Conservation (phyloP, 2,797 vertebrate genomes). For the Hypotaenidia okinawae region DNA sequence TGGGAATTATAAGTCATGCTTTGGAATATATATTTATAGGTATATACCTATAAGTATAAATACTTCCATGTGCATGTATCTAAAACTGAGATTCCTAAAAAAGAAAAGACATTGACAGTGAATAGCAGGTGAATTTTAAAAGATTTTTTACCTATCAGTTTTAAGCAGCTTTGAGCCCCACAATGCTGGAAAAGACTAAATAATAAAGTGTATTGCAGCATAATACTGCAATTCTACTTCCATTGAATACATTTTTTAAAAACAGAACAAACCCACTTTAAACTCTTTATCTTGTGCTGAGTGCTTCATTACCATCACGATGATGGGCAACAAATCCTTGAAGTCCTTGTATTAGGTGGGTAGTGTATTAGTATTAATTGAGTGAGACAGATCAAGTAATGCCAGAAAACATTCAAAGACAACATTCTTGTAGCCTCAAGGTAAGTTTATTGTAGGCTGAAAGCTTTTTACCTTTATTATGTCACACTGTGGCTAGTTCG, state of each 20-base stretch:
- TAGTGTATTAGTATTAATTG: slow-evolving; percentile 36
- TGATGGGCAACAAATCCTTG: slow-evolving; percentile 3
- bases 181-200: neutral
- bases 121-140: slow-evolving; percentile 38
- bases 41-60: neutral
- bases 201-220: neutral
- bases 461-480: slow-evolving; percentile 29
- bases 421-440: slow-evolving; percentile 24
- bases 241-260: neutral
- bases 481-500: neutral
- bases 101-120: neutral
- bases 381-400: slow-evolving; percentile 23
- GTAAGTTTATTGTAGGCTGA: slow-evolving; percentile 28
- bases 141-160: slow-evolving; percentile 23
- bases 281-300: neutral
- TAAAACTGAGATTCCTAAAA: slow-evolving; percentile 55
- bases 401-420: neutral
- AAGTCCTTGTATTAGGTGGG: neutral
- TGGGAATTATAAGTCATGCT: neutral
- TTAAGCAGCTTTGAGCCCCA: slow-evolving; percentile 26
- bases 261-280: neutral
- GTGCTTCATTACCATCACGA: neutral
- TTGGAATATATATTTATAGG: neutral
- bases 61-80: neutral
- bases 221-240: neutral